These are phyloP conservation scores for Aphelinus atriplicis DNA, from an alignment of 1,140 invertebrate species.

Conservation along the genomic window DNA sequence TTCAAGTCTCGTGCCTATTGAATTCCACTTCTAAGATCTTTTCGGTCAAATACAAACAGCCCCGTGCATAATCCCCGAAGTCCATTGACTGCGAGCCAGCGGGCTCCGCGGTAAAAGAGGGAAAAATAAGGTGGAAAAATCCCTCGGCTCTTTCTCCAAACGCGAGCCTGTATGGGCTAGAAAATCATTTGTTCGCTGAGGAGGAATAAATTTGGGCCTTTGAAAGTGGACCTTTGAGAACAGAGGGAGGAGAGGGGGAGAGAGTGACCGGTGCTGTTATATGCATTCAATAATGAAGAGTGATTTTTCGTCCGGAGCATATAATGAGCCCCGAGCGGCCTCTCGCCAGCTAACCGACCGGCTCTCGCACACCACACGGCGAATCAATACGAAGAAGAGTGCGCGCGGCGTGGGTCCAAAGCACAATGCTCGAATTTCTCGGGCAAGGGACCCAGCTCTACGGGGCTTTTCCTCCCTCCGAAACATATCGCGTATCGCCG, in stretches of 20 bases:
- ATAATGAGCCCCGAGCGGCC: slow-evolving; percentile 21
- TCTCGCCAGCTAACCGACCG: neutral
- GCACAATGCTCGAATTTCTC: slow-evolving; percentile 38
- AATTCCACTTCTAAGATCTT: too few species aligned
- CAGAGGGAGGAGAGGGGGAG: too few species aligned
- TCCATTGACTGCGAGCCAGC: too few species aligned
- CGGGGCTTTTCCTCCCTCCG: slow-evolving; percentile 22
- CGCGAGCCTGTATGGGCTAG: neutral
- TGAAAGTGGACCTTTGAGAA: slow-evolving; percentile 2
- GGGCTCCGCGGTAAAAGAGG: too few species aligned
- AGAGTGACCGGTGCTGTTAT: neutral
- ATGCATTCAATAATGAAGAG: slow-evolving; percentile 20
- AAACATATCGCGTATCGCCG: slow-evolving; percentile 18
- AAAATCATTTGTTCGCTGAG: slow-evolving; percentile 20
- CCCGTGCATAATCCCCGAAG: too few species aligned
- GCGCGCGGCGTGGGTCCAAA: slow-evolving; percentile 16
- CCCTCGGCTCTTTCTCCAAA: too few species aligned
- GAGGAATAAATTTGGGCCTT: slow-evolving; percentile 32
- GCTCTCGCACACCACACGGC: neutral
- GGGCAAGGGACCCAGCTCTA: slow-evolving; percentile 2
- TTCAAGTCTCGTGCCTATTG: too few species aligned
- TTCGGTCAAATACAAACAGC: too few species aligned
- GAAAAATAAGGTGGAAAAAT: too few species aligned
- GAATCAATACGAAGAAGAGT: slow-evolving; percentile 29
- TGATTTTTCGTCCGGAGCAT: slow-evolving; percentile 24